phyloP scores from a whole-genome alignment of 2,888 invertebrate species.

The Dolichomitus sp. region DNA sequence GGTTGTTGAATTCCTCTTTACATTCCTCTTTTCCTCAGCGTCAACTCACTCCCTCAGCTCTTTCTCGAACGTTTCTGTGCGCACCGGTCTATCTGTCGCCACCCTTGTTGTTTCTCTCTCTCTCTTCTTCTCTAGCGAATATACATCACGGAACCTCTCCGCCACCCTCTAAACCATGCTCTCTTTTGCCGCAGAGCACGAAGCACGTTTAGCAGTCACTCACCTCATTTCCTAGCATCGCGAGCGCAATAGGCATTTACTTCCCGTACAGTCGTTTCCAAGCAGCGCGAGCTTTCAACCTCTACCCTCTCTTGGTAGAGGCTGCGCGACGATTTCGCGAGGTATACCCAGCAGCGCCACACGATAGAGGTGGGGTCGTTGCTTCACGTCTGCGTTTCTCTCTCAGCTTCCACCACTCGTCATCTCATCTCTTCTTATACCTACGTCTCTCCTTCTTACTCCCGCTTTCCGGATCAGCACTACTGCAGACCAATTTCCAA shows the following conservation, averaged over 20 bases:
- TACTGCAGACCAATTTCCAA: constrained; percentile 65
- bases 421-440: constrained; percentile 24
- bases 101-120: background rate
- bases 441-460: constrained; percentile 8
- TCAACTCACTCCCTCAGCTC: constrained; percentile 12
- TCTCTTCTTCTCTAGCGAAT: background rate
- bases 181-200: constrained; percentile 51
- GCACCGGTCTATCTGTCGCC: constrained; percentile 49
- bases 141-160: constrained; percentile 31
- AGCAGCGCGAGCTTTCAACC: constrained; percentile 42
- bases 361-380: constrained; percentile 29
- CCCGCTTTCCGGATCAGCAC: constrained; percentile 49
- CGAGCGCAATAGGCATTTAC: constrained; percentile 63
- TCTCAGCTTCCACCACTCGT: constrained; percentile 1
- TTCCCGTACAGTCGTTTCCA: constrained; percentile 60
- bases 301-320: constrained; percentile 6
- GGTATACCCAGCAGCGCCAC: background rate
- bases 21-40: constrained; percentile 33
- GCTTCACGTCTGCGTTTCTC: constrained; percentile 40
- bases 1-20: constrained; percentile 42
- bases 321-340: constrained; percentile 23
- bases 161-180: constrained; percentile 25
- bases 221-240: constrained; percentile 63
- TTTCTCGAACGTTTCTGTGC: constrained; percentile 48
- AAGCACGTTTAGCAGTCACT: constrained; percentile 67